A percentile compares a stretch with the other conserved stretches of the same genome.
phyloP scores from a whole-genome alignment of 2,888 invertebrate species.

The Amblyjoppa fuscipennis region DNA sequence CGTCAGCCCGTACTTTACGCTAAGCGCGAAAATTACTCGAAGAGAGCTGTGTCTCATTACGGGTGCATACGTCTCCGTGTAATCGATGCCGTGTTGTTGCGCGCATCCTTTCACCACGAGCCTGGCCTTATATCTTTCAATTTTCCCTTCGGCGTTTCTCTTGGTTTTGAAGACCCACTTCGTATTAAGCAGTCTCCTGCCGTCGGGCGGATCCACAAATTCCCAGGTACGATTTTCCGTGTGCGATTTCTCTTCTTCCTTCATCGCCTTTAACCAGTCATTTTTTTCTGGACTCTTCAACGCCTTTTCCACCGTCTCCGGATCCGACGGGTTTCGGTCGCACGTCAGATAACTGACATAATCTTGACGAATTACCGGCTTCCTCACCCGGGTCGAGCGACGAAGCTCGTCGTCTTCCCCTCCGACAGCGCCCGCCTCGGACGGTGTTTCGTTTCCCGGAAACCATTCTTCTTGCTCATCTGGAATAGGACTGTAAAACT shows the following conservation, averaged over 20 bases:
- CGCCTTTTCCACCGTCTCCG: slow-evolving; percentile 26
- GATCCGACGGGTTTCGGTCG: slow-evolving; percentile 18
- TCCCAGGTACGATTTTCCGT: slow-evolving; percentile 19
- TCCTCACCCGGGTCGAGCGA: neutral
- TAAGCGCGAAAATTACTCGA: slow-evolving; percentile 69
- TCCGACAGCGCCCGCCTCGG: neutral
- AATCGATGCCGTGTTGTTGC: slow-evolving; percentile 71
- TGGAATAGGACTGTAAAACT: slow-evolving; percentile 3
- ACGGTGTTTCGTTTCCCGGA: neutral
- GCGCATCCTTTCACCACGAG: slow-evolving; percentile 74
- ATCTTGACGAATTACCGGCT: neutral
- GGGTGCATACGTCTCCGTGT: slow-evolving; percentile 69
- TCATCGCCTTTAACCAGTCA: slow-evolving; percentile 19
- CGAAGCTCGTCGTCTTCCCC: neutral
- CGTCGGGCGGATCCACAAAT: neutral
- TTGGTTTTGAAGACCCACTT: slow-evolving; percentile 37
- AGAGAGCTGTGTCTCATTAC: slow-evolving; percentile 67
- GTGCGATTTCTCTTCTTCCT: slow-evolving; percentile 22
- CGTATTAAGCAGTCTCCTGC: neutral
- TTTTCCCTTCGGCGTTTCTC: neutral
- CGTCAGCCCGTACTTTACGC: slow-evolving; percentile 65
- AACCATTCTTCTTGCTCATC: neutral
- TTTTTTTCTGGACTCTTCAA: neutral
- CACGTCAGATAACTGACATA: neutral
- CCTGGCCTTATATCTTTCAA: slow-evolving; percentile 65